These are phyloP conservation scores for Eurytoma californica DNA, from an alignment of 2,888 invertebrate species.

Conservation along the genomic window DNA sequence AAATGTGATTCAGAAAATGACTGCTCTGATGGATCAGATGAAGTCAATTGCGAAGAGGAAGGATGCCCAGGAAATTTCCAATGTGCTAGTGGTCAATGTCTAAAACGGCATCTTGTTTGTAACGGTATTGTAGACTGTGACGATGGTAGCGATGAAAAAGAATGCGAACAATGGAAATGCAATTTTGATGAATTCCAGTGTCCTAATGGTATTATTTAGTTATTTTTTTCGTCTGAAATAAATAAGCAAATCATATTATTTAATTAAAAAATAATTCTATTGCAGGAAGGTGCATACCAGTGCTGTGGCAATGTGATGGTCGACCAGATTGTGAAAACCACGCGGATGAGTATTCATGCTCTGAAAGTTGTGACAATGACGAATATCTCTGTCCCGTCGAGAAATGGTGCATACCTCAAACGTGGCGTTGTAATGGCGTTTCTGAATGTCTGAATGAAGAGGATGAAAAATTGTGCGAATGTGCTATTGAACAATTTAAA, in stretches of 20 bases:
- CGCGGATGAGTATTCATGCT: conserved; percentile 78
- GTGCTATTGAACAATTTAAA: conserved; percentile 77
- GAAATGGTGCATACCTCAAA: conserved; percentile 79
- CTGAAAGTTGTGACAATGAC: conserved; percentile 76
- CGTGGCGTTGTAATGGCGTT: conserved; percentile 79
- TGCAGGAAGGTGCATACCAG: conserved; percentile 77
- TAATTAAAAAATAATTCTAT: conserved; percentile 5
- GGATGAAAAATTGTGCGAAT: conserved; percentile 79
- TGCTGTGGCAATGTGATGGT: conserved; percentile 79
- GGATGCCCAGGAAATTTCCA: conserved; percentile 80
- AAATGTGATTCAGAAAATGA: conserved; percentile 79
- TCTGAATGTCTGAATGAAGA: conserved; percentile 78
- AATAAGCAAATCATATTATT: conserved; percentile 24
- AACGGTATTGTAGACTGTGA: conserved; percentile 80
- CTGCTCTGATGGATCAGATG: conserved; percentile 81
- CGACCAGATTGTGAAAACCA: conserved; percentile 78
- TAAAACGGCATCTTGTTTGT: conserved; percentile 79
- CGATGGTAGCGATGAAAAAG: conserved; percentile 79
- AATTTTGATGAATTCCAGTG: conserved; percentile 79
- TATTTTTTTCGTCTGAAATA: not conserved
- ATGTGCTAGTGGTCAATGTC: conserved; percentile 79
- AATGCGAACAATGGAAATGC: conserved; percentile 78
- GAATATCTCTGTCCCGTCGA: conserved; percentile 79
- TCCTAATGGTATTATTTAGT: conserved; percentile 64
- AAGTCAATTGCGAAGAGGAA: conserved; percentile 77